phyloP scores from a whole-genome alignment of 2,113 vertebrate species.

The Triplophysa siluroides region DNA sequence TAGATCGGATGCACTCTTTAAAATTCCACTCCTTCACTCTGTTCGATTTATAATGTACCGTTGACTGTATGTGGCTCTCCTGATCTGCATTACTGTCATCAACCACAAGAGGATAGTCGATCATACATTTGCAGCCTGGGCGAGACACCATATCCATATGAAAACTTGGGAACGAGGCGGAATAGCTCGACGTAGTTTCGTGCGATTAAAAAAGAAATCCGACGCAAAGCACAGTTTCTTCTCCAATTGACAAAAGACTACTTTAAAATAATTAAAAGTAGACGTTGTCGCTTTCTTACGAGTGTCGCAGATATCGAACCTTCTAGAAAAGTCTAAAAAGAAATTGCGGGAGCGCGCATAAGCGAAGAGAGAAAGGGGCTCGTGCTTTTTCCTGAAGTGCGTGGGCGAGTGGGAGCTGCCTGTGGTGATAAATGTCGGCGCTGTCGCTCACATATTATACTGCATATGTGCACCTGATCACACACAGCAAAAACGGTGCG shows the following conservation, averaged over 20 bases:
- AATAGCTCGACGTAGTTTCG: not conserved
- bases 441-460: slow-evolving; percentile 31
- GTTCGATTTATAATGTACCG: not conserved
- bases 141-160: not conserved
- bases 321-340: slow-evolving; percentile 11
- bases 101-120: slow-evolving; percentile 68
- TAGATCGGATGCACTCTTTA: no score
- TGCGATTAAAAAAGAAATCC: not conserved
- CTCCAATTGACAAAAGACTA: not conserved
- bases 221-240: not conserved
- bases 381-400: slow-evolving; percentile 9
- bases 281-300: not conserved
- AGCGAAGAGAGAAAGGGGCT: slow-evolving; percentile 33
- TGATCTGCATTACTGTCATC: slow-evolving; percentile 53
- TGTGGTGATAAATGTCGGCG: slow-evolving; percentile 39
- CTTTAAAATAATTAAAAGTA: not conserved
- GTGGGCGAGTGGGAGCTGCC: slow-evolving; percentile 45
- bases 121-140: not conserved
- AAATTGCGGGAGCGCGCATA: not conserved
- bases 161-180: slow-evolving; percentile 6
- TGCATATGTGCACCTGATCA: slow-evolving; percentile 36
- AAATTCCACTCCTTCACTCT: no score
- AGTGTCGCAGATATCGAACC: not conserved
- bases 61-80: not conserved
- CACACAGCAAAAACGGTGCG: not conserved